These are phyloP conservation scores for Parasteatoda tepidariorum DNA, from an alignment of 1,140 invertebrate genomes.

Conservation along the genomic window DNA sequence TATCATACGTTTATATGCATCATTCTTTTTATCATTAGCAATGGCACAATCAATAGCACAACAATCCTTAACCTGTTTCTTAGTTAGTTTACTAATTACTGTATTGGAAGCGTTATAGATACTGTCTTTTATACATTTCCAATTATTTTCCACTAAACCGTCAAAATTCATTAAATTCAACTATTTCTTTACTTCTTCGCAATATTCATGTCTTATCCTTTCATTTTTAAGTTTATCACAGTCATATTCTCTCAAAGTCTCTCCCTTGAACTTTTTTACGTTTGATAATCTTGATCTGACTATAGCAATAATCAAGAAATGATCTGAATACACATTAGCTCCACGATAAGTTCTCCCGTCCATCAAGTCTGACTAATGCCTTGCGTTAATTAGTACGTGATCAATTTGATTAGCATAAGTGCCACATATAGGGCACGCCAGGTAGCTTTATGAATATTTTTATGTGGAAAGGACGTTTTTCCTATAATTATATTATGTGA, in stretches of 20 bases:
- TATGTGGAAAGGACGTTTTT: slow-evolving; percentile 5
- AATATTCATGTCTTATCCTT: background rate
- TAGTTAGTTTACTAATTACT: no score
- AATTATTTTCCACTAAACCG: no score
- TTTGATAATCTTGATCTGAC: background rate
- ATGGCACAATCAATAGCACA: no score
- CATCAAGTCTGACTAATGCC: background rate
- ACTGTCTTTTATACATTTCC: no score
- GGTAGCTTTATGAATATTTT: slow-evolving; percentile 24
- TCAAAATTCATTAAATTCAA: no score
- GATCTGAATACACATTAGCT: slow-evolving; percentile 1
- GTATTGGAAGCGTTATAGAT: no score
- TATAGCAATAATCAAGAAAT: background rate
- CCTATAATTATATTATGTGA: background rate
- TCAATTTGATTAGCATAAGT: background rate
- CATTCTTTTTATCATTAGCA: no score
- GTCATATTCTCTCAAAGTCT: background rate
- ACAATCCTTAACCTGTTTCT: no score
- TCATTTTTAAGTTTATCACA: background rate
- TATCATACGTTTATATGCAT: no score
- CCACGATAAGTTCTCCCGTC: background rate
- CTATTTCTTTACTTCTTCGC: background rate
- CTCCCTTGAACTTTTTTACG: background rate
- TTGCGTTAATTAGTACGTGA: background rate
- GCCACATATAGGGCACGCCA: background rate